Conservation (phyloP, 2,113 vertebrate species). For the Mionectes macconnelli region DNA sequence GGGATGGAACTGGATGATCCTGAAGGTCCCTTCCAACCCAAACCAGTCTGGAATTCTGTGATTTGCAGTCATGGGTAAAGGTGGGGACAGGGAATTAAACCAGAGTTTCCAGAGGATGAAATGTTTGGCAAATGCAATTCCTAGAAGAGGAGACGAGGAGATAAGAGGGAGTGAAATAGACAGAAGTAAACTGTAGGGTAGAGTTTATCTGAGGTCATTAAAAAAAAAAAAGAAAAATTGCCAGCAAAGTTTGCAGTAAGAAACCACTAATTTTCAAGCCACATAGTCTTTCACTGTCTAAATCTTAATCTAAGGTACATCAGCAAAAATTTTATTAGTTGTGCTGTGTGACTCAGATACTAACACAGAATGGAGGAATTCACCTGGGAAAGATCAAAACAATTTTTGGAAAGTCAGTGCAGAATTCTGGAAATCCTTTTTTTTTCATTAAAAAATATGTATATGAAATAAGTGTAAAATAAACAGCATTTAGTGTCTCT, state of each 20-base stretch:
- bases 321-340: not conserved
- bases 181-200: not conserved
- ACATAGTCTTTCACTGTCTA: not conserved
- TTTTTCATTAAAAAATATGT: not conserved
- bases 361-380: not conserved
- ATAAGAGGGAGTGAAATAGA: not conserved
- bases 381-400: not conserved
- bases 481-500: not conserved
- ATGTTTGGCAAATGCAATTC: accelerated
- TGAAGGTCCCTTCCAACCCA: not conserved
- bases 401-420: not conserved
- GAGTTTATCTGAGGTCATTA: not conserved
- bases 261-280: not conserved
- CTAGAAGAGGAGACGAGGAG: not conserved
- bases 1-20: not conserved
- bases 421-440: not conserved
- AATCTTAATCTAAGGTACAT: not conserved
- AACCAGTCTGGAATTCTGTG: not conserved
- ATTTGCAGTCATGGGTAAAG: accelerated
- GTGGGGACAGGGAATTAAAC: too few relatives aligned
- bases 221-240: not conserved
- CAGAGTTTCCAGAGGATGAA: not conserved
- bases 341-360: not conserved
- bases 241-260: not conserved
- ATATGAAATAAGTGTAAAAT: not conserved